Evolutionary conservation across 2,888 invertebrate species (phyloP).

Genomic region (Flexamia atlantica): DNA sequence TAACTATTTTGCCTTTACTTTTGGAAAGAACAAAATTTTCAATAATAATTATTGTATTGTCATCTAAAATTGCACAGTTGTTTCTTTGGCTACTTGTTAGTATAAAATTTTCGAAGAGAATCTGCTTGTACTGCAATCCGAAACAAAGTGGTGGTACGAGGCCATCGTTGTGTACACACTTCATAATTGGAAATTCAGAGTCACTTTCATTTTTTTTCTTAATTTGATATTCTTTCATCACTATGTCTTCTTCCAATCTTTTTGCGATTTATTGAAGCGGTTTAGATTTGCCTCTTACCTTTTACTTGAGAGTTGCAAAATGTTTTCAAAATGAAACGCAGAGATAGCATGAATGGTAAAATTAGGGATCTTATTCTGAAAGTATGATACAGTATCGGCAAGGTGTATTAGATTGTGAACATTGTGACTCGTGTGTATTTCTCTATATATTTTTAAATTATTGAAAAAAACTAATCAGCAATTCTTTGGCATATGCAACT

Average conservation of each 20-base stretch:
- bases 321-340: constrained; percentile 70
- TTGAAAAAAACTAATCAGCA: constrained; percentile 68
- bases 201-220: not conserved
- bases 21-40: not conserved
- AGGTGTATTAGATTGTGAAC: constrained; percentile 70
- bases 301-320: not conserved
- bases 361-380: constrained; percentile 65
- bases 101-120: not conserved
- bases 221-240: not conserved
- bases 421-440: constrained; percentile 68
- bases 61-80: constrained; percentile 4
- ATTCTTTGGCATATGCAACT: constrained; percentile 66
- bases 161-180: not conserved
- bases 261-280: not conserved
- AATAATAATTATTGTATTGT: not conserved
- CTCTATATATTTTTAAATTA: constrained; percentile 69
- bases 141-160: not conserved
- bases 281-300: not conserved
- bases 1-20: not conserved
- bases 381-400: constrained; percentile 67
- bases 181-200: not conserved
- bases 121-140: not conserved
- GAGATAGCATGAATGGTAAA: constrained; percentile 43
- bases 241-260: not conserved
- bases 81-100: not conserved